Percentiles rank a stretch among this genome's conserved stretches.
Conservation (phyloP, 1,140 invertebrate species). For the Leptinotarsa lineolata region DNA sequence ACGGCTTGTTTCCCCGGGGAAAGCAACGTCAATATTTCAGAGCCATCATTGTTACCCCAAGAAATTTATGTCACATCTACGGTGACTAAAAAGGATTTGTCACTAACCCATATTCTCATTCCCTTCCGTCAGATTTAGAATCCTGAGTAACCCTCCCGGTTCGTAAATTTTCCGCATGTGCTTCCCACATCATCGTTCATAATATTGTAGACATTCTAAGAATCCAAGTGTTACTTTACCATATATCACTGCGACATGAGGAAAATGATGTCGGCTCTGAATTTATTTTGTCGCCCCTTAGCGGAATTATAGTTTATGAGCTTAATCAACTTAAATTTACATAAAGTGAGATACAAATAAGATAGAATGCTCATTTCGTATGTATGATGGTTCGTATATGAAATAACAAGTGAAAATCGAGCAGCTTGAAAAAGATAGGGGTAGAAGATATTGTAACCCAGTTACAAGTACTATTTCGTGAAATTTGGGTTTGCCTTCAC, state of each 20-base stretch:
- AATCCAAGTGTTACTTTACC: constrained; percentile 15
- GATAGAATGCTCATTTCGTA: background rate
- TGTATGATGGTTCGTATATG: background rate
- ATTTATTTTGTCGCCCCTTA: constrained; percentile 8
- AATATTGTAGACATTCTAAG: constrained; percentile 15
- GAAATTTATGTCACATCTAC: background rate
- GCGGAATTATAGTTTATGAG: constrained; percentile 8
- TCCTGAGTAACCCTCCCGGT: background rate
- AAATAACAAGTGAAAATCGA: too few species aligned
- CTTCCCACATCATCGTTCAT: constrained; percentile 13
- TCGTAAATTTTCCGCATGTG: constrained; percentile 19
- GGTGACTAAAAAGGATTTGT: constrained; percentile 3
- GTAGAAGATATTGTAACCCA: too few species aligned
- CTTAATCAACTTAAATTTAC: constrained; percentile 5
- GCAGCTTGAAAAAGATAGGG: too few species aligned
- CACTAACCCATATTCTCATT: constrained; percentile 1
- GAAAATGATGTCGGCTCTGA: background rate
- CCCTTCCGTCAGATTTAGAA: constrained; percentile 1
- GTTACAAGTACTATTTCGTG: too few species aligned
- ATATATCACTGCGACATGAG: constrained; percentile 7
- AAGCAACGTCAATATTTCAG: too few species aligned
- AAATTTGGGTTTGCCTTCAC: too few species aligned
- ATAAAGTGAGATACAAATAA: background rate
- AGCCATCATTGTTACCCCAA: background rate
- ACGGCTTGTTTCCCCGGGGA: too few species aligned